Percentiles rank a stretch among this genome's conserved stretches.
These are phyloP conservation scores for Acromyrmex heyeri DNA, from an alignment of 1,140 invertebrate species.

Conservation along the genomic window DNA sequence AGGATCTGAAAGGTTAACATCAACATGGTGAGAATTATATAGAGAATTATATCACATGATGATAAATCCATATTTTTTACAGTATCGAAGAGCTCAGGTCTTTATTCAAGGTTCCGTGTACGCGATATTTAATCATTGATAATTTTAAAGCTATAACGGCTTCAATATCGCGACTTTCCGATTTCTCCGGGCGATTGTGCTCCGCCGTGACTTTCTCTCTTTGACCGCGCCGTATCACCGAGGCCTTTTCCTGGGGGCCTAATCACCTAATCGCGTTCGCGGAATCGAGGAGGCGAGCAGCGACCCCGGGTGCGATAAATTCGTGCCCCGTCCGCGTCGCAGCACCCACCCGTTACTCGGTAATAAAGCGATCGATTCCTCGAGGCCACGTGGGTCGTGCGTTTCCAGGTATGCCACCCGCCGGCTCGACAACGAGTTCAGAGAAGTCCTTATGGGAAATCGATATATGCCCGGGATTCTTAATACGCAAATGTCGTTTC, in stretches of 20 bases:
- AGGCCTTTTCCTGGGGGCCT: background rate
- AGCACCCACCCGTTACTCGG: slow-evolving; percentile 37
- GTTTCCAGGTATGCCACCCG: slow-evolving; percentile 54
- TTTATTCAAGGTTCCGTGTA: background rate
- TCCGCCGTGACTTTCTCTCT: background rate
- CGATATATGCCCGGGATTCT: slow-evolving; percentile 59
- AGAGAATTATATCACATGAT: no score
- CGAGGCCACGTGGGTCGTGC: slow-evolving; percentile 45
- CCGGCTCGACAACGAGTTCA: slow-evolving; percentile 40
- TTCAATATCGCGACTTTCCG: background rate
- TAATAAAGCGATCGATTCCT: slow-evolving; percentile 62
- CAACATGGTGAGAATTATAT: no score
- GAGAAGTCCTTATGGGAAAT: slow-evolving; percentile 62
- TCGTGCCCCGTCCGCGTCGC: slow-evolving; percentile 26
- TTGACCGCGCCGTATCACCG: no score
- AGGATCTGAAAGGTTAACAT: no score
- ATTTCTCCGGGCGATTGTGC: background rate
- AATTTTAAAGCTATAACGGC: no score
- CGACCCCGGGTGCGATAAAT: slow-evolving; percentile 46
- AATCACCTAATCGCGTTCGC: slow-evolving; percentile 51
- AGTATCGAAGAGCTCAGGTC: background rate
- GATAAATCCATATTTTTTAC: no score
- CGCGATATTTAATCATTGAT: background rate
- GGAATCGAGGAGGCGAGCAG: slow-evolving; percentile 28
- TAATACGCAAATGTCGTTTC: slow-evolving; percentile 60